A percentile compares a stretch with the other conserved stretches of the same genome.
phyloP scores from a whole-genome alignment of 23 tunicate genomes.

The Trididemnum miniatum region DNA sequence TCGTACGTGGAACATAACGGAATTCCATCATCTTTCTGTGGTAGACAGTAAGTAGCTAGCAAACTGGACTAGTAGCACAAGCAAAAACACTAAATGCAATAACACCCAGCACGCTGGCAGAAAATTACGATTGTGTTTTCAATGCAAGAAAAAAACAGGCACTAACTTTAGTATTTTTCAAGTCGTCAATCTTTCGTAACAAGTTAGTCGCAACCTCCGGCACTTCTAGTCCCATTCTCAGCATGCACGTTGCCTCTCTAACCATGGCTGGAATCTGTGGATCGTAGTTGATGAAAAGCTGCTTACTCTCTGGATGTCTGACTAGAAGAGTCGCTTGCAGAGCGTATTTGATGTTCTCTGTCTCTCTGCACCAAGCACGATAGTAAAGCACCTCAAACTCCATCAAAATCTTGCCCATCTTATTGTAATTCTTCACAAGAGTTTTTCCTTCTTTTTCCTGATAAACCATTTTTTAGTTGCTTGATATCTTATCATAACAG shows the following conservation, averaged over 20 bases:
- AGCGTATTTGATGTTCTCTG: constrained; percentile 79
- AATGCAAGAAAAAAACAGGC: too few relatives aligned
- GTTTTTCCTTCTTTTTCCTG: constrained; percentile 87
- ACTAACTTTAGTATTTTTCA: constrained; percentile 70
- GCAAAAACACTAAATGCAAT: too few relatives aligned
- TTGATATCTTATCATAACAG: too few relatives aligned
- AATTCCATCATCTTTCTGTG: too few relatives aligned
- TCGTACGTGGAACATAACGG: too few relatives aligned
- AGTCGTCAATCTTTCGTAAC: constrained; percentile 63
- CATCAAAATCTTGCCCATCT: constrained; percentile 93
- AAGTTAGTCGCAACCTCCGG: constrained; percentile 74
- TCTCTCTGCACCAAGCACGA: constrained; percentile 95
- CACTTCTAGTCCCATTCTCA: constrained; percentile 77
- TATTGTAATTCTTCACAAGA: constrained; percentile 75
- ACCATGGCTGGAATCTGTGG: constrained; percentile 91
- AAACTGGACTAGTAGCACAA: too few relatives aligned
- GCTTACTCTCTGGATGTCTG: constrained; percentile 94
- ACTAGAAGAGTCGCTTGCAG: constrained; percentile 94
- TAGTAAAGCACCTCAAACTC: constrained; percentile 92
- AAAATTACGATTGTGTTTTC: too few relatives aligned
- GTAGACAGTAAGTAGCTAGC: too few relatives aligned
- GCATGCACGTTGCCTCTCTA: constrained; percentile 84
- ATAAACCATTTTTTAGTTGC: too few relatives aligned
- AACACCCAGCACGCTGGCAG: too few relatives aligned
- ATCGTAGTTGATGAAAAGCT: constrained; percentile 86